Evolutionary conservation across 2,888 invertebrate species (phyloP), one percentile per base, ranked within the genome.

Genomic region (Xestia ashworthii): DNA sequence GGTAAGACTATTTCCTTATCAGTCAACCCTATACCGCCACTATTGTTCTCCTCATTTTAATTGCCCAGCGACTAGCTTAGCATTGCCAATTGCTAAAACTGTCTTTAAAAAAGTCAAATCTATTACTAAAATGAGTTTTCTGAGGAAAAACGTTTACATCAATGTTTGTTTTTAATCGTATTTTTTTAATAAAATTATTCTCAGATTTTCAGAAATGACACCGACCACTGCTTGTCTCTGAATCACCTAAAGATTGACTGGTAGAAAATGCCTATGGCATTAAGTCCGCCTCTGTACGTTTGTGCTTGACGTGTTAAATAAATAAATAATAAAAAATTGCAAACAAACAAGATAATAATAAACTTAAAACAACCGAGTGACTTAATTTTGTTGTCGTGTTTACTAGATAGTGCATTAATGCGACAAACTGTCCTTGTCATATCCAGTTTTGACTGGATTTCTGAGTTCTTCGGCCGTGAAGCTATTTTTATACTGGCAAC

Each of bases 401-500:
- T 38, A 38, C 67, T 68, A 58, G 78, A 78, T 64, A 58, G 16
- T 32, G 58, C 60, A 72, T 71, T 71, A 66, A 60, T 22, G 6
- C n/a, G 1, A 50, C 62, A 64, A 69, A 72, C 25, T 62, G 16
- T 41, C 19, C 32, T 41, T 64, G 62, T 41, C 82, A 58, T 58
- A 72, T 83, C 78, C 50, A 78, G 85, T 78, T 62, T 46, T 46
- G n/a, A 55, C 53, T 60, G 32, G 32, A 89, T 87, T n/a, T 46
- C 89, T 75, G 86, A 87, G 77, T 81, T 85, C 85, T 74, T 44
- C 8, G 69, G 38, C 41, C 55, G 58, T 38, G 38, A 62, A 73
- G 64, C 53, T 66, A 84, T 77, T 85, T 86, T 85, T 78, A 78
- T 46, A 88, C 86, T 65, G 82, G 87, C 86, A 84, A 88, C 90